Base-by-base conservation (phyloP, 2,113 vertebrate species). In the Lagopus leucura region DNA sequence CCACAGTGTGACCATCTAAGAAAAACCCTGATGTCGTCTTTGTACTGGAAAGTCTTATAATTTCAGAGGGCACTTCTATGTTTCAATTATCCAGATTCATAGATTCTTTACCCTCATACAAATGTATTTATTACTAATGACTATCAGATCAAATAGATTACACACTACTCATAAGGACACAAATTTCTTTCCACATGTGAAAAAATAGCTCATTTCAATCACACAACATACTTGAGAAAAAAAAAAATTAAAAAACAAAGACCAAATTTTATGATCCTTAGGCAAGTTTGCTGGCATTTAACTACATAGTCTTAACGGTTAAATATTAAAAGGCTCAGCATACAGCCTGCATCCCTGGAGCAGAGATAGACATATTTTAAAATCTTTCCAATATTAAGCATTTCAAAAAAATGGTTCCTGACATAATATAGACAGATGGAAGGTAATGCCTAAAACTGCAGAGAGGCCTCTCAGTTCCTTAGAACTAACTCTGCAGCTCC, bases 231-330 rank as follows among this genome's bases (percentile, higher is more conserved):
- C 54, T 69, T 75, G n/a, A 16, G 42, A 16, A 77, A 93, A 92
- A 48, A 48, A 48, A 50, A 86, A 70, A n/a, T 5, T 54, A 18
- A 64, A 55, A 88, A 78, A 48, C 0, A 0, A 79, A 0, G 0
- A 43, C 27, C n/a, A 60, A 24, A 69, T 89, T 84, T 94, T 75
- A 75, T 42, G 72, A 69, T 66, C 87, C 71, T 70, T 27, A 76
- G 86, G 94, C 74, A 95, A 85, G 36, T 76, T 94, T 65, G 13
- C 73, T 89, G 89, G 77, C 80, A 93, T 93, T 93, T 90, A 95
- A 90, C 93, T 96, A 69, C 22, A 1, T 27, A 73, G 19, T 82
- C 63, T 94, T 72, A 87, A 82, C 82, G 74, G 71, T n/a, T 76
- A 60, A 85, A 75, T 92, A 63, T 89, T 95, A 82, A 76, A 84